Base-by-base conservation (phyloP, 1,140 invertebrate species). In the Leptestheria dahalacensis region DNA sequence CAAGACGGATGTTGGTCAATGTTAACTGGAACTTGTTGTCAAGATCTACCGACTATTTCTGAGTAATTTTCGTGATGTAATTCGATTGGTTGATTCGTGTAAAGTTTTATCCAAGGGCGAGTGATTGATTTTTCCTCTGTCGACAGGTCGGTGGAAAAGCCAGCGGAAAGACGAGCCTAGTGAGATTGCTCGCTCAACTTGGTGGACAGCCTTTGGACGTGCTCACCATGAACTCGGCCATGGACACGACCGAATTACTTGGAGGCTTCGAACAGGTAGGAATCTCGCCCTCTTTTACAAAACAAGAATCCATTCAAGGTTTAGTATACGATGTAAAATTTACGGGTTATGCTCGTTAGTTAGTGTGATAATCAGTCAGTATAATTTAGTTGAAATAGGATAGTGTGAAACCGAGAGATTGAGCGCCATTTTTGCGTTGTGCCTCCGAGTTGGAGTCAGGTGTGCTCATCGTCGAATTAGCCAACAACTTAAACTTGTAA, bases 201-300 rank as follows among this genome's bases (percentile, higher is more conserved):
- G 77, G 79, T 1, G 88, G 88, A 1, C 78, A 82, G 62, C 75
- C 81, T 55, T 73, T 97, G 2, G 77, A 82, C 64, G 82, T 86
- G 1, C 72, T 97, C 57, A 78, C 83, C n/a, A 83, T 96, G 15
- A 95, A 90, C 68, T 86, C 89, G 33, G 83, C 88, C 47, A 97
- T 93, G 82, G 94, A 97, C 68, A 94, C 93, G 0, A 90, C 86
- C 0, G 94, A 97, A 70, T 80, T 98, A 49, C 76, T 98, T 3
- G 94, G 94, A 53, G 90, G 91, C 46, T 98, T 95, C 72, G 92
- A 97, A 79, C 94, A 97, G 79, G 86, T 93, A 64, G 78, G 78
- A 73, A n/a, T 33, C 46, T n/a, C 25, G 48, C 23, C 21, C 29
- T 52, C 50, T 15, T 52, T 52, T 24, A n/a, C 20, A 1, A 25